Base-by-base conservation (phyloP, 2,888 invertebrate species). In the Bruchidius siliquastri region DNA sequence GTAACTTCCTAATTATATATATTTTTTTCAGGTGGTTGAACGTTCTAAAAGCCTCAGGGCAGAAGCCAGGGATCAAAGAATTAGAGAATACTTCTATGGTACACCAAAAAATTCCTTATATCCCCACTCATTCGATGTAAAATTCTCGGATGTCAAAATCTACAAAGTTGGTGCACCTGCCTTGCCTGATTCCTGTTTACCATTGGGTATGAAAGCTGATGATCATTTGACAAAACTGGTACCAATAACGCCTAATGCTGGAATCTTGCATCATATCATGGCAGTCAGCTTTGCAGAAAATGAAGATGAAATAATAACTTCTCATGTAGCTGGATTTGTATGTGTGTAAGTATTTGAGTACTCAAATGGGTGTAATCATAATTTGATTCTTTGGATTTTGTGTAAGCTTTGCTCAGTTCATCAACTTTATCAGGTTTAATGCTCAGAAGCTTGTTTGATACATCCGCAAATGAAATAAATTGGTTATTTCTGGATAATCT, bases 1-100 rank as follows among this genome's bases (percentile, higher is more conserved):
- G n/a, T n/a, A n/a, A n/a, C n/a, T n/a, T n/a, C n/a, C n/a, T n/a
- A n/a, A n/a, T n/a, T n/a, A n/a, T n/a, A n/a, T n/a, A n/a, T n/a
- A n/a, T n/a, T n/a, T n/a, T 74, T 74, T 80, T 75, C 78, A 94
- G 94, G 94, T 97, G 6, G 97, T 97, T 0, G 97, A 97, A 84
- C 88, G 97, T 21, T 94, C 92, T 74, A 89, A 91, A 75, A 87
- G 90, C 21, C 89, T 91, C 73, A 88, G 97, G 69, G 89, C 88
- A 0, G 96, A 97, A 83, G 85, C 90, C 0, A 88, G 97, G 67
- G 97, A 97, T 87, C 89, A 90, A 72, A 89, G 95, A 71, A 93
- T 98, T 6, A 88, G 96, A 67, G 96, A 98, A 87, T 99, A 99
- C 87, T 99, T 99, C 88, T 99, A 99, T 88, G 99, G 99, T 0